Conservation (phyloP, 2,797 vertebrate genomes). For the Cyclura pinguis region DNA sequence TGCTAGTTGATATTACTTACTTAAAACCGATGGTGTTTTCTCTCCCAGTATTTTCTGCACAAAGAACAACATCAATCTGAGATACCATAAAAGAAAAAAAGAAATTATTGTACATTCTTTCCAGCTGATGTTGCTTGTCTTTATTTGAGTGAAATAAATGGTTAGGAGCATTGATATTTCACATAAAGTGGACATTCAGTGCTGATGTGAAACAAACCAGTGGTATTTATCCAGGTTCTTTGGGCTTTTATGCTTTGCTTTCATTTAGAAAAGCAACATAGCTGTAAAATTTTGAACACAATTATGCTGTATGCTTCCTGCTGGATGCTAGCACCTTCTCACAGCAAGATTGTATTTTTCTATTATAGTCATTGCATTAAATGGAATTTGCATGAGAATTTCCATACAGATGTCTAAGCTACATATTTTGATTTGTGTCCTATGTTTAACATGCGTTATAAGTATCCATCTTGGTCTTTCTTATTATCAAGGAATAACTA, state of each 20-base stretch:
- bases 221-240: conserved; percentile 6
- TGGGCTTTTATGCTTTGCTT: conserved; percentile 35
- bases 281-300: conserved; percentile 47
- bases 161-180: conserved; percentile 38
- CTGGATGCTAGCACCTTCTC: conserved; percentile 48
- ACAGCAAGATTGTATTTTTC: conserved; percentile 44
- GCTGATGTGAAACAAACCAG: conserved; percentile 38
- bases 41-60: background rate
- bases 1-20: conserved; percentile 15
- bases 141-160: conserved; percentile 54
- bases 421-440: conserved; percentile 59
- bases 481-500: conserved; percentile 22
- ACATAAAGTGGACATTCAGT: conserved; percentile 45
- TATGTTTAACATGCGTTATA: conserved; percentile 46
- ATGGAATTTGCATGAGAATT: conserved; percentile 44
- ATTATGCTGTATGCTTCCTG: conserved; percentile 33
- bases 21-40: conserved; percentile 39
- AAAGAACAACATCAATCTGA: conserved; percentile 42
- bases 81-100: conserved; percentile 9
- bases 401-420: conserved; percentile 36
- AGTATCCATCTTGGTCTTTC: conserved; percentile 43
- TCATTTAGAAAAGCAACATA: background rate
- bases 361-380: conserved; percentile 51
- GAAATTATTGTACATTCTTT: conserved; percentile 23
- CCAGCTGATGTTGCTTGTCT: conserved; percentile 28